A percentile compares a stretch with the other conserved stretches of the same genome.
phyloP scores from a whole-genome alignment of 2,113 vertebrate genomes.

The Andinoacara biseriatus region DNA sequence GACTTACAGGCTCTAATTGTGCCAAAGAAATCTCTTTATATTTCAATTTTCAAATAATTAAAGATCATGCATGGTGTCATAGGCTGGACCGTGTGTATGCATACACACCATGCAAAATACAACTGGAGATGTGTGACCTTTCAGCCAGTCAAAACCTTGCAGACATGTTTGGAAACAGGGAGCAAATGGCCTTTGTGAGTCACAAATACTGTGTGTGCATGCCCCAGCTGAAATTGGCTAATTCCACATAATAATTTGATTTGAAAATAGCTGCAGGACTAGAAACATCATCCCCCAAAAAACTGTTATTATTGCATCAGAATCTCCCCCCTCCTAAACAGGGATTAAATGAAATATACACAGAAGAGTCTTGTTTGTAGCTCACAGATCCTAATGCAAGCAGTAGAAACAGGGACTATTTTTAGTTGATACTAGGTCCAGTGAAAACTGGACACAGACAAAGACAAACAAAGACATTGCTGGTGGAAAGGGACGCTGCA shows the following conservation, averaged over 20 bases:
- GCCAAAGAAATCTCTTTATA: background rate
- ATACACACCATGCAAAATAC: background rate
- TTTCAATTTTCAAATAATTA: background rate
- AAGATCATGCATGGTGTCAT: background rate
- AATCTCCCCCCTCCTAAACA: background rate
- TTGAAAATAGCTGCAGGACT: constrained; percentile 10
- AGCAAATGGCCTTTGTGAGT: background rate
- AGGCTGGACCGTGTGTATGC: background rate
- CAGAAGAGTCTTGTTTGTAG: background rate
- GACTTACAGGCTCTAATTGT: background rate
- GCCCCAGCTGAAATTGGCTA: background rate
- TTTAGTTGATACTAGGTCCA: background rate
- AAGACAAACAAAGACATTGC: too few species aligned
- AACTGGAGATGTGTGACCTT: background rate
- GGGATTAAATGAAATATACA: constrained; percentile 9
- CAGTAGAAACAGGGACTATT: background rate
- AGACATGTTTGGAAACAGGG: background rate
- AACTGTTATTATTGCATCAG: background rate
- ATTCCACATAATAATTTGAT: background rate
- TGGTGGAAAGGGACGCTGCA: background rate
- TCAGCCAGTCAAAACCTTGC: background rate
- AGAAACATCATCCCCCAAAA: background rate
- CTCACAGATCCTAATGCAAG: background rate
- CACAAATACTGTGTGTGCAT: background rate
- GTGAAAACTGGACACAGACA: background rate